Percentiles rank a stretch among this genome's conserved stretches.
Evolutionary conservation across 2,888 invertebrate species (phyloP).

Genomic region (Cartodere bifasciata): DNA sequence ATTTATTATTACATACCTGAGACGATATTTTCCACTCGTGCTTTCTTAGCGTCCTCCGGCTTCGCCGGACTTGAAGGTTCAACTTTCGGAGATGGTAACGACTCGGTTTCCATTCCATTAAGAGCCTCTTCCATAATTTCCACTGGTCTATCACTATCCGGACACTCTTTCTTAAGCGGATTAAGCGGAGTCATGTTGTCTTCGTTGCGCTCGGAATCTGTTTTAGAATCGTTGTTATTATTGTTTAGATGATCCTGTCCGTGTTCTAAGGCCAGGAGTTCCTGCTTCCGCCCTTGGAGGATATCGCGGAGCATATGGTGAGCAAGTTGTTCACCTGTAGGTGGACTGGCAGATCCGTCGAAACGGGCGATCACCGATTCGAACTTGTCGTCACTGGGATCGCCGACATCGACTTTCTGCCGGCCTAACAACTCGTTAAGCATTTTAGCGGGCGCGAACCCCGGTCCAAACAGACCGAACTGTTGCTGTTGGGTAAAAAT

Average conservation of each 20-base stretch:
- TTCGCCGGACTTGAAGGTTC: conserved; percentile 47
- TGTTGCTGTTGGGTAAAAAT: conserved; percentile 70
- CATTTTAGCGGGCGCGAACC: conserved; percentile 83
- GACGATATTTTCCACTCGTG: conserved; percentile 90
- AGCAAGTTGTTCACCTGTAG: conserved; percentile 44
- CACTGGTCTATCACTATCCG: conserved; percentile 46
- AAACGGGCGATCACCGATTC: conserved; percentile 36
- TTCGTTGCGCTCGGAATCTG: conserved; percentile 33
- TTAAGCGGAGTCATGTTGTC: conserved; percentile 19
- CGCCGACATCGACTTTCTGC: conserved; percentile 43
- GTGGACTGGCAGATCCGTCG: conserved; percentile 46
- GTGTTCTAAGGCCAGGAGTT: conserved; percentile 58
- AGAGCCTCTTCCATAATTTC: conserved; percentile 48
- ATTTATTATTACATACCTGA: too few relatives aligned
- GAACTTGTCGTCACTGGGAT: conserved; percentile 33
- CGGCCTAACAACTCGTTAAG: conserved; percentile 79
- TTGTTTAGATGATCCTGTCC: conserved; percentile 36
- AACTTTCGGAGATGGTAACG: conserved; percentile 44
- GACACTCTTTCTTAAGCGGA: conserved; percentile 45
- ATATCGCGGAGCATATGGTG: conserved; percentile 85
- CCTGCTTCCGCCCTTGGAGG: conserved; percentile 77
- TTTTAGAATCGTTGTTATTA: conserved; percentile 40
- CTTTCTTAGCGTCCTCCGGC: conserved; percentile 69
- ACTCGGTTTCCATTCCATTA: conserved; percentile 47
- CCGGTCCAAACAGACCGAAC: conserved; percentile 71